These are phyloP conservation scores for Oasisia sp. DNA, from an alignment of 2,888 invertebrate genomes.

Conservation along the genomic window DNA sequence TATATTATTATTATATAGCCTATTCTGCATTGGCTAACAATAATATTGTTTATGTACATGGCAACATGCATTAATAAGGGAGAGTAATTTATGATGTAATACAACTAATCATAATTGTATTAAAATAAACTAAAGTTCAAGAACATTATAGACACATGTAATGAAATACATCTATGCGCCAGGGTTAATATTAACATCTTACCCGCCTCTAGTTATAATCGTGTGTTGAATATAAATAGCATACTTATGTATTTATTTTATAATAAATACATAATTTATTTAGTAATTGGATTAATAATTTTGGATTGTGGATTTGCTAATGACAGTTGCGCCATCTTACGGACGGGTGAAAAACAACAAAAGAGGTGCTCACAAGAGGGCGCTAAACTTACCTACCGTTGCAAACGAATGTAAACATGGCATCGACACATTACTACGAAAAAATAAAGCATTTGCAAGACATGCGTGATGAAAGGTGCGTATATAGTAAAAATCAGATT, in stretches of 20 bases:
- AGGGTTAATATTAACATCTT: too few relatives aligned
- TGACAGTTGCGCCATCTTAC: background rate
- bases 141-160: too few relatives aligned
- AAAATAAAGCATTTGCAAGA: slow-evolving; percentile 57
- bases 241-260: background rate
- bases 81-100: too few relatives aligned
- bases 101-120: too few relatives aligned
- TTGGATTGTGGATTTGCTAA: background rate
- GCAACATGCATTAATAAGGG: too few relatives aligned
- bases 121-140: too few relatives aligned
- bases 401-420: slow-evolving; percentile 36
- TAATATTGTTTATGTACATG: too few relatives aligned
- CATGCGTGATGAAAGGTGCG: slow-evolving; percentile 52
- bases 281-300: background rate
- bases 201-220: too few relatives aligned
- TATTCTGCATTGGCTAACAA: too few relatives aligned
- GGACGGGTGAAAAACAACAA: background rate
- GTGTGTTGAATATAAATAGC: too few relatives aligned
- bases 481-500: slow-evolving; percentile 14
- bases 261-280: background rate
- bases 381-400: background rate
- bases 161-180: too few relatives aligned
- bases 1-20: too few relatives aligned
- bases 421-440: slow-evolving; percentile 57
- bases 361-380: background rate